Evolutionary conservation across 2,888 invertebrate genomes (phyloP), one percentile per base, ranked within the genome.

Genomic region (Lasioglossum oenotherae): DNA sequence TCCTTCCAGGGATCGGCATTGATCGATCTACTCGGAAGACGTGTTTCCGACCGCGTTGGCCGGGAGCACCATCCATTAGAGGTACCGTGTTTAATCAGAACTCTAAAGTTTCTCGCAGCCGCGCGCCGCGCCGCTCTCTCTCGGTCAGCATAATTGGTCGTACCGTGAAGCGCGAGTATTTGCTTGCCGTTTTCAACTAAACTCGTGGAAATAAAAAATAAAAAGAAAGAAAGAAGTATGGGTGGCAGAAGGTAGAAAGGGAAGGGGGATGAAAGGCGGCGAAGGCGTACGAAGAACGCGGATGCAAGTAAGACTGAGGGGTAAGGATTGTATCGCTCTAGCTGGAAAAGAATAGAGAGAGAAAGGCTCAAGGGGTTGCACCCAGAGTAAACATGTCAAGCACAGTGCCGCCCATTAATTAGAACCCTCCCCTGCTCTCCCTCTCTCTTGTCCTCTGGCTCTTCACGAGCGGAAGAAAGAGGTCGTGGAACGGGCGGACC

Each of bases 381-480:
- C 93, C 90, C 92, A 93, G 93, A 92, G 94, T 93, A 95, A 95
- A 95, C 94, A 95, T 95, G 95, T 95, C 95, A 95, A 93, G 92
- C 92, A 92, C 95, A 95, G 94, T 92, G 92, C 92, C 92, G 92
- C 94, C 90, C 94, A 94, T 95, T 95, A 95, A 95, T 95, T 95
- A 95, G 94, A 93, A 93, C 91, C 93, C 93, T 92, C 91, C 84
- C 87, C 88, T 80, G 69, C 80, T 72, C 79, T 71, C 74, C 73
- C 81, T 83, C 83, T 82, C 85, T 82, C 85, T 84, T 83, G 64
- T 87, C 85, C 89, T 83, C 81, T 78, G 81, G 80, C 87, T 85
- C 89, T 87, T 78, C 90, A 85, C 80, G 74, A 60, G 74, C 71
- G 89, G 87, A 90, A 87, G 86, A 87, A 86, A 80, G 86, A 76